Percentiles rank a stretch among this genome's conserved stretches.
Conservation (phyloP, 2,797 vertebrate genomes). For the Harpagifer antarcticus region DNA sequence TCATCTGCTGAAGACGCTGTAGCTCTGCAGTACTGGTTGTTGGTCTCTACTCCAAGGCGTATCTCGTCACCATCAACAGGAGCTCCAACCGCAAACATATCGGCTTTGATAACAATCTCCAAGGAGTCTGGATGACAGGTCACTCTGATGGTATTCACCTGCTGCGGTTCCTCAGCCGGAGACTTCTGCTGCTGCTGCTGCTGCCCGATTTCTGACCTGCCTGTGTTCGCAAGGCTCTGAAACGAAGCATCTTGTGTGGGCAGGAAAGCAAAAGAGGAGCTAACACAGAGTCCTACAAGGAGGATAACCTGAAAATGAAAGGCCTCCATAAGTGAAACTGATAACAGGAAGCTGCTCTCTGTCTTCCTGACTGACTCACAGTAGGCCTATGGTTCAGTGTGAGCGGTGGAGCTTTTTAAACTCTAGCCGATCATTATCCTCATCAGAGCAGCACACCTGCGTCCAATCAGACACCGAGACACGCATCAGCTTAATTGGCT, state of each 20-base stretch:
- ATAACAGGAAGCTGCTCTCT: too few relatives aligned
- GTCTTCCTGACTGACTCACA: slow-evolving; percentile 32
- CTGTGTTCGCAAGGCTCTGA: background rate
- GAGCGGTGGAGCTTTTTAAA: background rate
- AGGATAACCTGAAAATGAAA: slow-evolving; percentile 11
- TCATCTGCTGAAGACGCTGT: slow-evolving; percentile 45
- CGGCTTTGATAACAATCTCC: slow-evolving; percentile 73
- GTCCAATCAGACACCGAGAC: slow-evolving; percentile 33
- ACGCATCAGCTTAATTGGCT: slow-evolving; percentile 23
- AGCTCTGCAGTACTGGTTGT: slow-evolving; percentile 58
- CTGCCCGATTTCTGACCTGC: background rate
- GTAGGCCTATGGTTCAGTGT: too few relatives aligned
- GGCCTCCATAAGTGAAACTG: slow-evolving; percentile 37
- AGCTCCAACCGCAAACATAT: slow-evolving; percentile 75
- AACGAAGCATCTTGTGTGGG: background rate
- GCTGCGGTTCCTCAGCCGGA: slow-evolving; percentile 9
- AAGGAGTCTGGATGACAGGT: slow-evolving; percentile 73
- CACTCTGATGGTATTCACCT: slow-evolving; percentile 70
- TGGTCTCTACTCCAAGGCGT: slow-evolving; percentile 67
- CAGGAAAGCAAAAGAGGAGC: slow-evolving; percentile 15
- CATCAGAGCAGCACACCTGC: slow-evolving; percentile 52
- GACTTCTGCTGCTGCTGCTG: background rate
- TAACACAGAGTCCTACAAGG: slow-evolving; percentile 30
- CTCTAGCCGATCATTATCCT: background rate
- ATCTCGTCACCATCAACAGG: slow-evolving; percentile 67